phyloP scores from a whole-genome alignment of 2,888 invertebrate genomes.

The Maniola hyperantus region DNA sequence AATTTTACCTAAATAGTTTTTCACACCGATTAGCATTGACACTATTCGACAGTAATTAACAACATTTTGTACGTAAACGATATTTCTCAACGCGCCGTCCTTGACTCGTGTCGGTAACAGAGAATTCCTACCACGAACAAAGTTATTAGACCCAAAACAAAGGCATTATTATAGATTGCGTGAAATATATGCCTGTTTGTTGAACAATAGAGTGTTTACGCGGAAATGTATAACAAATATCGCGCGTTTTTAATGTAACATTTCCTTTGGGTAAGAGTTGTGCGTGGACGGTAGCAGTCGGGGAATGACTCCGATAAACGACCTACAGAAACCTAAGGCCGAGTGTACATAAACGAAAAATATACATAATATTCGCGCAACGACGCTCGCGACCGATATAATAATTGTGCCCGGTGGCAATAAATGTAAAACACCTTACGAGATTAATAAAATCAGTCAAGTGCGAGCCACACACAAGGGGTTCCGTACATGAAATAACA shows the following conservation, averaged over 20 bases:
- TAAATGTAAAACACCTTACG: too few relatives aligned
- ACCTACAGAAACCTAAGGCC: constrained; percentile 60
- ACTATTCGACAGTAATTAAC: constrained; percentile 57
- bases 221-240: constrained; percentile 44
- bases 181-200: constrained; percentile 43
- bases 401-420: too few relatives aligned
- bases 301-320: constrained; percentile 68
- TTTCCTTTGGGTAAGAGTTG: constrained; percentile 25
- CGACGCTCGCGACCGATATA: not conserved
- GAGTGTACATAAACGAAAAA: not conserved
- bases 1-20: constrained; percentile 1
- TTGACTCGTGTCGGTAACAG: constrained; percentile 45
- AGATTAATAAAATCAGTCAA: too few relatives aligned
- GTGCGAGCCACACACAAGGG: too few relatives aligned
- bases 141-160: not conserved
- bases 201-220: constrained; percentile 36
- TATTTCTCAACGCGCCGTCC: constrained; percentile 52
- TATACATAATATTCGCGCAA: too few relatives aligned
- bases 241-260: constrained; percentile 42
- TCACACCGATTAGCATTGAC: constrained; percentile 48
- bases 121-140: constrained; percentile 17
- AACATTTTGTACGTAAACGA: constrained; percentile 50
- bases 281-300: constrained; percentile 47
- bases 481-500: too few relatives aligned
- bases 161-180: constrained; percentile 22